Evolutionary conservation across 2,113 vertebrate genomes (phyloP).

Genomic region (Nothocercus nigrocapillus): DNA sequence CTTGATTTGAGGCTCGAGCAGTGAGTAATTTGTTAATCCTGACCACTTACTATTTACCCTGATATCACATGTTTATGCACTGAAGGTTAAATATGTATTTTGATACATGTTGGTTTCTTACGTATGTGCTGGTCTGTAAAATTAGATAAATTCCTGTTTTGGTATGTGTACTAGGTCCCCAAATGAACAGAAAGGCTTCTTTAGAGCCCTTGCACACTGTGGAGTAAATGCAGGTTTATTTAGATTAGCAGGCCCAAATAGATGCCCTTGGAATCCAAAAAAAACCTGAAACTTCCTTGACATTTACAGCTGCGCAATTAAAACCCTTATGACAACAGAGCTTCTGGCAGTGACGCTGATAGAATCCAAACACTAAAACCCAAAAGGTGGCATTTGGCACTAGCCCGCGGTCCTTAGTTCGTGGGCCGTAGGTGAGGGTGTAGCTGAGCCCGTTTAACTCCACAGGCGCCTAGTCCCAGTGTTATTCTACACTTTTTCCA

Average conservation of each 20-base stretch:
- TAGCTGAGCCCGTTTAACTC: background rate
- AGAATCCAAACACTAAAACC: background rate
- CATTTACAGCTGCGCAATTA: background rate
- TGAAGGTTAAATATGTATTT: conserved; percentile 74
- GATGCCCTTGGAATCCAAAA: background rate
- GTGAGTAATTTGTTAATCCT: conserved; percentile 35
- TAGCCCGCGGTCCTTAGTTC: accelerated
- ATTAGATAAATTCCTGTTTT: conserved; percentile 68
- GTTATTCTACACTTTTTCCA: background rate
- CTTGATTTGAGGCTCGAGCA: background rate
- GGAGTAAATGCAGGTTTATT: conserved; percentile 46
- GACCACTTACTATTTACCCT: conserved; percentile 58
- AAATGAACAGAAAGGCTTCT: conserved; percentile 74
- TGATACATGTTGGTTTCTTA: conserved; percentile 72
- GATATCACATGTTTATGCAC: conserved; percentile 75
- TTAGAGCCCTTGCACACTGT: conserved; percentile 68
- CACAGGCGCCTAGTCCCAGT: background rate
- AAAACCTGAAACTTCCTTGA: background rate
- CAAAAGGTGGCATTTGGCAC: background rate
- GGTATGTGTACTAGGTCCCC: conserved; percentile 71
- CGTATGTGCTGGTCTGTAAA: conserved; percentile 73
- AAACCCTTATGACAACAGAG: background rate
- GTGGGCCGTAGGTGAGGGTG: background rate
- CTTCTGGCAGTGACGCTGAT: background rate
- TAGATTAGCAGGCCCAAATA: conserved; percentile 20